Conservation (phyloP, 1,140 invertebrate genomes). For the Manduca sexta region DNA sequence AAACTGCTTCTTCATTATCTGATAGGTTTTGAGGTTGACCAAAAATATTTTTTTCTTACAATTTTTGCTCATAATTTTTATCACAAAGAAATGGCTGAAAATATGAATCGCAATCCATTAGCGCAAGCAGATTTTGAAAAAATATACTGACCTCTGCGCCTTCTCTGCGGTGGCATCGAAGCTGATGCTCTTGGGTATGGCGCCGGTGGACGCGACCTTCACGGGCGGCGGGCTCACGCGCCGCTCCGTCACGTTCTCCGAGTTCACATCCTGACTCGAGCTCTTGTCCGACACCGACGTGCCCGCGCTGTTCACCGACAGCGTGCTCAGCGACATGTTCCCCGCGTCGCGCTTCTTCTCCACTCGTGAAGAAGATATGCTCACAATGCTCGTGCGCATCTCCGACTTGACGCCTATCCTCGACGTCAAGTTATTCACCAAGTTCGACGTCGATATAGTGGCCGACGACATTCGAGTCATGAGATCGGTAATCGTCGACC, state of each 20-base stretch:
- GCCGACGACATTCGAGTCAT: constrained; percentile 57
- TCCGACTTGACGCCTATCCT: constrained; percentile 54
- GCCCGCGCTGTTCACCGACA: constrained; percentile 65
- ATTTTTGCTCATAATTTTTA: too few species aligned
- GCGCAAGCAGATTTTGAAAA: too few species aligned
- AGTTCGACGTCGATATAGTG: constrained; percentile 44
- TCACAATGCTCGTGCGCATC: constrained; percentile 64
- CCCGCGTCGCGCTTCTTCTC: constrained; percentile 52
- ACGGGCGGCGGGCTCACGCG: constrained; percentile 58
- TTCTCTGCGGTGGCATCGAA: constrained; percentile 93
- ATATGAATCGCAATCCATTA: too few species aligned
- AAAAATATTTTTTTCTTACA: too few species aligned
- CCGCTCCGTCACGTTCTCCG: constrained; percentile 65
- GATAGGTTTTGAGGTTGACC: too few species aligned
- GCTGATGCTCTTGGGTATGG: constrained; percentile 93
- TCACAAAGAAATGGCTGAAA: too few species aligned
- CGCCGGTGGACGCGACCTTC: constrained; percentile 82
- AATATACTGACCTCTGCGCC: constrained; percentile 74
- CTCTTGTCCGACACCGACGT: constrained; percentile 63
- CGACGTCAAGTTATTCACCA: constrained; percentile 49
- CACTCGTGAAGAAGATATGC: constrained; percentile 58
- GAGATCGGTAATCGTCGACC: constrained; percentile 50
- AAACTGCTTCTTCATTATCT: too few species aligned
- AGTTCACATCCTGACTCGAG: constrained; percentile 68
- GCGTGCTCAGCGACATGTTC: constrained; percentile 60